Base-by-base conservation (phyloP, 2,113 vertebrate genomes). In the Pholis gunnellus region DNA sequence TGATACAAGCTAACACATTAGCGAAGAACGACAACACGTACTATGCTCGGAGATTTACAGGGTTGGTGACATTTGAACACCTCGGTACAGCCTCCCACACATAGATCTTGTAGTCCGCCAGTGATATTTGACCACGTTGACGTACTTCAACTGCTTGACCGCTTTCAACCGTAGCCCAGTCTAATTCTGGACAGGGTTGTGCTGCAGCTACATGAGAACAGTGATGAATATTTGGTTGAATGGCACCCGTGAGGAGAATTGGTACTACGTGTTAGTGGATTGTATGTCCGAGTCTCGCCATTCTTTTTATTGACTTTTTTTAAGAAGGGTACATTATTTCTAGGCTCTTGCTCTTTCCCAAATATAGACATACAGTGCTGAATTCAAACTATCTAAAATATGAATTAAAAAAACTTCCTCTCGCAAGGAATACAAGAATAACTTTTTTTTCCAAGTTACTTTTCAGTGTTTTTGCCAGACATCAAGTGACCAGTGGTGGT, bases 101-200 rank as follows among this genome's bases (percentile, higher is more conserved):
- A 0, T 15, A 61, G 56, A 17, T 46, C 13, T 14, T 17, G 34
- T n/a, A 38, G 64, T 17, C 59, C 69, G 76, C 22, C 66, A 20
- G 54, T 82, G 84, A 83, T 52, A 88, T 85, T 76, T 81, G 65
- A 85, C 44, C 82, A 66, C 7, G 11, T 29, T 60, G 73, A 38
- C 42, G 0, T 76, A 46, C 64, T 78, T 42, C 82, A 82, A 54
- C 27, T 69, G 50, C 71, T 20, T 15, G 71, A 34, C 42, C 64
- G 73, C 70, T 78, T 81, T 80, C 25, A 74, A 59, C 60, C 34
- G 29, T 4, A 3, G 36, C 25, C 14, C 38, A 17, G 52, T 84
- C 83, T 86, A 84, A 82, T 82, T 82, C 63, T 84, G 27, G 67
- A 79, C 54, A 9, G 38, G 27, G 42, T 38, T 44, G 20, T 36